These are phyloP conservation scores for Lithobates pipiens DNA, from an alignment of 2,797 vertebrate genomes.

Conservation along the genomic window DNA sequence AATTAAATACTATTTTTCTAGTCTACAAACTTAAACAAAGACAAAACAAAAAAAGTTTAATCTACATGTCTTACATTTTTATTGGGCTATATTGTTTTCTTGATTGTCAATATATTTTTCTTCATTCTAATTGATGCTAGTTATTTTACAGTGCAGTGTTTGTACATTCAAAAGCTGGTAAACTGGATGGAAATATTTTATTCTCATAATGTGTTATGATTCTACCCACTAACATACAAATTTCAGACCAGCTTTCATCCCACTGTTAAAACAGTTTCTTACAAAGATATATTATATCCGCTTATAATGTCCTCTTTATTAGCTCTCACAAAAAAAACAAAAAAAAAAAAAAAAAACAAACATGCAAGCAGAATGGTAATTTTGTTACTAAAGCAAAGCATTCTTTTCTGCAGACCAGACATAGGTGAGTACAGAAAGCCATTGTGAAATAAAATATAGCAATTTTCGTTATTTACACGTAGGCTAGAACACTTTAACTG, in stretches of 20 bases:
- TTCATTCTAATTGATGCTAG: neutral
- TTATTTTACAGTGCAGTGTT: neutral
- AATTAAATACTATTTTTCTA: neutral
- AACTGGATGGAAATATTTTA: constrained; percentile 34
- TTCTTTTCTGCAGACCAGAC: constrained; percentile 42
- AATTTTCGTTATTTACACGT: constrained; percentile 48
- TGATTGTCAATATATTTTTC: neutral
- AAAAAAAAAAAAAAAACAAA: neutral
- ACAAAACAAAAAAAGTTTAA: neutral
- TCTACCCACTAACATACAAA: neutral
- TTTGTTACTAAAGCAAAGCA: constrained; percentile 80
- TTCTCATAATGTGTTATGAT: constrained; percentile 4
- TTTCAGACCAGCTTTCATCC: neutral
- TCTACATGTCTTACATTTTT: neutral
- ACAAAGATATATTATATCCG: neutral
- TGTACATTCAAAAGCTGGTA: neutral
- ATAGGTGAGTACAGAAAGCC: constrained; percentile 65
- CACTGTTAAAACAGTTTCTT: neutral
- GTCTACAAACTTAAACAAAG: neutral
- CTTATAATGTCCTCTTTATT: neutral
- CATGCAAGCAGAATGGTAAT: constrained; percentile 76
- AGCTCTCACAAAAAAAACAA: neutral
- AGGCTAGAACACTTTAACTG: constrained; percentile 48
- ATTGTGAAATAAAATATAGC: constrained; percentile 66
- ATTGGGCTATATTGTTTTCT: neutral